Conservation (phyloP, 2,888 invertebrate species). For the Drosophila imparisetae region DNA sequence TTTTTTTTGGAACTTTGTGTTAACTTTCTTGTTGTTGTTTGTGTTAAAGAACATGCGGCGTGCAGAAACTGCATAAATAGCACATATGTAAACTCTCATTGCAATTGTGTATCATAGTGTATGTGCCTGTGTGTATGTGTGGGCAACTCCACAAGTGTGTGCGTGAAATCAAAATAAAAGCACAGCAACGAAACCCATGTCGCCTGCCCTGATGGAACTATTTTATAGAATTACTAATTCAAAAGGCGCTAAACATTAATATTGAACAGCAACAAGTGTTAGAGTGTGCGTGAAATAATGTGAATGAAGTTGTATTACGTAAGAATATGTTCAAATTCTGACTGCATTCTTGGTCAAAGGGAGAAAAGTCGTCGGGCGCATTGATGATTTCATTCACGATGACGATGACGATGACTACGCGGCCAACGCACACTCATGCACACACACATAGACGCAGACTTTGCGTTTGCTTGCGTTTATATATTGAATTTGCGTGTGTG, state of each 20-base stretch:
- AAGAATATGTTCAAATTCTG: constrained; percentile 63
- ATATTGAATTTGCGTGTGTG: constrained; percentile 12
- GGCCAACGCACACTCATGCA: constrained; percentile 40
- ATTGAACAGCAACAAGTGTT: constrained; percentile 44
- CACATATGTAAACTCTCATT: not conserved
- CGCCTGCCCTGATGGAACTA: constrained; percentile 83
- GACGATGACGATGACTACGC: constrained; percentile 65
- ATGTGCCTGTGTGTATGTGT: constrained; percentile 18
- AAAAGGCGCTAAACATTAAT: constrained; percentile 50
- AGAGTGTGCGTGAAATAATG: constrained; percentile 72
- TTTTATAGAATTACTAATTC: constrained; percentile 65
- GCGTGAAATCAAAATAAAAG: constrained; percentile 76
- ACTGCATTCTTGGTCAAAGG: constrained; percentile 62
- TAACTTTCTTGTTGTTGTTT: constrained; percentile 12
- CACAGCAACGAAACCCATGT: constrained; percentile 33
- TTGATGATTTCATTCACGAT: constrained; percentile 79
- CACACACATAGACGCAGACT: constrained; percentile 10
- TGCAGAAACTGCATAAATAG: constrained; percentile 20
- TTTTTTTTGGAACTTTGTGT: constrained; percentile 21
- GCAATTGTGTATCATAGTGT: constrained; percentile 4
- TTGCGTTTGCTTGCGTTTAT: constrained; percentile 2
- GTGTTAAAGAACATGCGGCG: constrained; percentile 3
- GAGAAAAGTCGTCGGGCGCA: constrained; percentile 25
- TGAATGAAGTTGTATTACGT: constrained; percentile 72
- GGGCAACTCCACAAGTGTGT: constrained; percentile 74